Conservation (phyloP, 2,113 vertebrate genomes). For the Empidonax traillii region DNA sequence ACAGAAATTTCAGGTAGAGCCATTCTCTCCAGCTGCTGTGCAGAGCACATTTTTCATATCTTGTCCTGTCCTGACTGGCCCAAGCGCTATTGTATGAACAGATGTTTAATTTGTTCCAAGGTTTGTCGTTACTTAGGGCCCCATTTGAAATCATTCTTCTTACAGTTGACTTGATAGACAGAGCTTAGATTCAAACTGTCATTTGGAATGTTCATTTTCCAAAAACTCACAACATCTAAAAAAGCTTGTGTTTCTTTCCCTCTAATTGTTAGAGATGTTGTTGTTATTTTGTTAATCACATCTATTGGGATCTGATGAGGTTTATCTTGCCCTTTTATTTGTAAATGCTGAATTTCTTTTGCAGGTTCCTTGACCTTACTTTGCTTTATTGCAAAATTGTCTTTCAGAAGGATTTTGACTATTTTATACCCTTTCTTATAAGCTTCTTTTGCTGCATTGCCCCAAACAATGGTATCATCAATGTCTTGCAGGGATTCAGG, state of each 20-base stretch:
- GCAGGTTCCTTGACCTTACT: not conserved
- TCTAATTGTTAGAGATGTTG: not conserved
- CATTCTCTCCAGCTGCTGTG: not conserved
- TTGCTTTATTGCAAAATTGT: not conserved
- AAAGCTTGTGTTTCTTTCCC: not conserved
- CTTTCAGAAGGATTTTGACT: not conserved
- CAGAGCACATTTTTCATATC: not conserved
- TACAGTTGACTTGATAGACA: not conserved
- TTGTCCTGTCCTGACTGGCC: not conserved
- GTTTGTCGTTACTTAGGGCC: not conserved
- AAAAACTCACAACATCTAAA: not conserved
- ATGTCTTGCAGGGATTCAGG: not conserved
- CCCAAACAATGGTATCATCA: not conserved
- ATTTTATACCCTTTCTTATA: not conserved
- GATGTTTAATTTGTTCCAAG: not conserved
- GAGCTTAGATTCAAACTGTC: not conserved
- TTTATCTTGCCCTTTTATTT: not conserved
- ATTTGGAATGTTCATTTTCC: not conserved
- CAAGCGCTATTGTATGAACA: not conserved
- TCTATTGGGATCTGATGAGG: not conserved
- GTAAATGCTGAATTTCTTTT: not conserved
- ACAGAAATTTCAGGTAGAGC: not conserved
- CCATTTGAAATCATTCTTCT: not conserved
- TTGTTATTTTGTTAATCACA: not conserved
- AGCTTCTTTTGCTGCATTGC: not conserved